phyloP scores from a whole-genome alignment of 2,113 vertebrate genomes.

The Hippolais icterina region DNA sequence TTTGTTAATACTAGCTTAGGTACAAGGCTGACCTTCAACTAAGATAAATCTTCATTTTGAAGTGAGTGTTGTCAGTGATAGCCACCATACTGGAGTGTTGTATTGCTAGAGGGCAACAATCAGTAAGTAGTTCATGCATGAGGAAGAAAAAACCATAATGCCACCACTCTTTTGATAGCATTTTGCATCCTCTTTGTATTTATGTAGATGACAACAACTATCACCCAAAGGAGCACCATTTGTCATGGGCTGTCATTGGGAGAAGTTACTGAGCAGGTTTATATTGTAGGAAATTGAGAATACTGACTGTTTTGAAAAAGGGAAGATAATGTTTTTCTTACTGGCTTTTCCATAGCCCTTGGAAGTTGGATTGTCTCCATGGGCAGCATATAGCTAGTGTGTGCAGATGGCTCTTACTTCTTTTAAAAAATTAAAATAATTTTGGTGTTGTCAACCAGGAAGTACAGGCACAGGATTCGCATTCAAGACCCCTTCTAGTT shows the following conservation, averaged over 20 bases:
- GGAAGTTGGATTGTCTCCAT: neutral
- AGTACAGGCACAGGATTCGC: neutral
- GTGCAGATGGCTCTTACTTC: neutral
- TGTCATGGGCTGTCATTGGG: neutral
- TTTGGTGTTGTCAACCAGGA: neutral
- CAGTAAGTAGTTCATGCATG: neutral
- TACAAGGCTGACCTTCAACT: neutral
- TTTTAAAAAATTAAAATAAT: neutral
- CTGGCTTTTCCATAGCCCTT: neutral
- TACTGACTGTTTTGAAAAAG: neutral
- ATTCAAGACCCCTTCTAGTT: neutral
- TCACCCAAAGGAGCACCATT: neutral
- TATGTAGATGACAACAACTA: neutral
- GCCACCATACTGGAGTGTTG: neutral
- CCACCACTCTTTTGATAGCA: neutral
- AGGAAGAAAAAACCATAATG: neutral
- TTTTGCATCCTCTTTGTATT: neutral
- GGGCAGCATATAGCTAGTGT: neutral
- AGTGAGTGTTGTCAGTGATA: neutral
- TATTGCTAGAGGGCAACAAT: neutral
- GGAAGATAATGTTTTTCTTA: neutral
- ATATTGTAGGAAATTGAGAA: neutral
- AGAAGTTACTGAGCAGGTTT: neutral
- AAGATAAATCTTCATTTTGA: neutral
- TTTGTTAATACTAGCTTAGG: neutral